Percentiles rank a stretch among this genome's conserved stretches.
phyloP scores from a whole-genome alignment of 2,113 vertebrate species.

The Triplophysa rosa region DNA sequence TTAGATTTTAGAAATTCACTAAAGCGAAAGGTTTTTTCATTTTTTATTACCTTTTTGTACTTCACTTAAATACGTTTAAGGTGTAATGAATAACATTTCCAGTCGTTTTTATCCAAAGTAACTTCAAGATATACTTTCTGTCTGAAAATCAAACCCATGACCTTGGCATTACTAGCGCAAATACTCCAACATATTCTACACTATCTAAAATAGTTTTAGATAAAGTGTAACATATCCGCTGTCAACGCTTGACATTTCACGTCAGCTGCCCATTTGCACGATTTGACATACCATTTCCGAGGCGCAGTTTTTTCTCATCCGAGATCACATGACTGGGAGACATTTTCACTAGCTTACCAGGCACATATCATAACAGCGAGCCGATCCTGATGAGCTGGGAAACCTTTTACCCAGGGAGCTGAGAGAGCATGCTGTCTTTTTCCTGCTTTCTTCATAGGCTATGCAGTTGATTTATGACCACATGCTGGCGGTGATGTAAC shows the following conservation, averaged over 20 bases:
- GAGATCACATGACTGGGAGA: conserved; percentile 40
- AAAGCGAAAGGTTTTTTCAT: no score
- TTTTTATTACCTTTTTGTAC: no score
- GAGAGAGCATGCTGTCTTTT: conserved; percentile 37
- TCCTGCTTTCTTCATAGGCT: conserved; percentile 34
- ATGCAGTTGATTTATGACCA: conserved; percentile 33
- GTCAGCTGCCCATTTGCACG: neutral
- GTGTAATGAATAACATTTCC: no score
- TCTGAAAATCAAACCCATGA: no score
- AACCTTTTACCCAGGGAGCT: conserved; percentile 42
- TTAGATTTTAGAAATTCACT: no score
- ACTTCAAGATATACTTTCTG: no score
- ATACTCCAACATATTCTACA: no score
- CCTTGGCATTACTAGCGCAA: no score
- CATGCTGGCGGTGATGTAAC: conserved; percentile 9
- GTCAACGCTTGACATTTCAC: conserved; percentile 14
- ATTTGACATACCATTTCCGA: conserved; percentile 24
- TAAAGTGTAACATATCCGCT: neutral
- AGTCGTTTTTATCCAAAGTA: no score
- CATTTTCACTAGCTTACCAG: conserved; percentile 35
- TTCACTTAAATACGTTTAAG: no score
- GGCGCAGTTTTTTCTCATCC: conserved; percentile 21
- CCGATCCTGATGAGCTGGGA: conserved; percentile 41
- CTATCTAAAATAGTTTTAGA: no score
- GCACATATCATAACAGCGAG: conserved; percentile 31